Evolutionary conservation across 2,888 invertebrate species (phyloP).

Genomic region (Nudaria mundana): DNA sequence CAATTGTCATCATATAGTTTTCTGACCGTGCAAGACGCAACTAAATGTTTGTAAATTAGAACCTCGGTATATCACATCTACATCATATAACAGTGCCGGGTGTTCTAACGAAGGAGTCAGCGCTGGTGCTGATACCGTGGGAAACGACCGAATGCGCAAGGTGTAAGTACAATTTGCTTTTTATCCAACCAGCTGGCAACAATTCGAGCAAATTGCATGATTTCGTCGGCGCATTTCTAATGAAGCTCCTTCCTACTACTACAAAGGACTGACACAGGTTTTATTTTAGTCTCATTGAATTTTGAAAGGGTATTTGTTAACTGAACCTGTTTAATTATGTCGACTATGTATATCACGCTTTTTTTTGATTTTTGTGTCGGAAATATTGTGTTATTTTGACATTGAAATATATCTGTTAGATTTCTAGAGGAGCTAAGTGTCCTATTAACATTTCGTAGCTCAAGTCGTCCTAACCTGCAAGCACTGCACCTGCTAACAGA

Average conservation of each 20-base stretch:
- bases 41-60: slow-evolving; percentile 44
- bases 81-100: too few relatives aligned
- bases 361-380: slow-evolving; percentile 1
- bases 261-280: slow-evolving; percentile 23
- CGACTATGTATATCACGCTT: slow-evolving; percentile 5
- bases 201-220: slow-evolving; percentile 32
- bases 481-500: too few relatives aligned
- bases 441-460: too few relatives aligned
- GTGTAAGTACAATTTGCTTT: slow-evolving; percentile 60
- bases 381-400: neutral
- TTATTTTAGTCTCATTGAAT: slow-evolving; percentile 6
- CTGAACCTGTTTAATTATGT: neutral
- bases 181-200: slow-evolving; percentile 33
- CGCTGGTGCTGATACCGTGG: slow-evolving; percentile 43
- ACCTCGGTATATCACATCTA: too few relatives aligned
- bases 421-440: too few relatives aligned
- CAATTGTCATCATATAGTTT: slow-evolving; percentile 28
- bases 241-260: slow-evolving; percentile 41
- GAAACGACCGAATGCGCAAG: slow-evolving; percentile 49
- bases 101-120: slow-evolving; percentile 26
- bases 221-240: slow-evolving; percentile 45
- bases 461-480: too few relatives aligned
- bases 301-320: neutral
- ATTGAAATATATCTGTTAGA: too few relatives aligned
- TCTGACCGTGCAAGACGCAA: slow-evolving; percentile 30